phyloP scores from a whole-genome alignment of 2,113 vertebrate species.

The Myodes glareolus region DNA sequence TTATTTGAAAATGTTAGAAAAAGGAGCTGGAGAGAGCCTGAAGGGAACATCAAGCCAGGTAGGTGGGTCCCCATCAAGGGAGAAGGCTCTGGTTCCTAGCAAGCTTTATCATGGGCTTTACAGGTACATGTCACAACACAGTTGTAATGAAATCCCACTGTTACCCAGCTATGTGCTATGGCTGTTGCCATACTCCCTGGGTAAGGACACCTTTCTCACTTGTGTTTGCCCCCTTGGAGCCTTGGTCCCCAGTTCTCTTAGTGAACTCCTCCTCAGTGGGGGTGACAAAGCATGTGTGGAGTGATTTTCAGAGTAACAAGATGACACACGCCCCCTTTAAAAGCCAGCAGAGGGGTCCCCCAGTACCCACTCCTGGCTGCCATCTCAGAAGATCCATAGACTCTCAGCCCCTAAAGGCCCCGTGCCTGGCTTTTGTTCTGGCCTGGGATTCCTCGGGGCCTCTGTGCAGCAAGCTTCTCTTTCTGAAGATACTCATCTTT shows the following conservation, averaged over 20 bases:
- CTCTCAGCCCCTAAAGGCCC: background rate
- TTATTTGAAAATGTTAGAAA: slow-evolving; percentile 21
- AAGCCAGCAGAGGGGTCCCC: background rate
- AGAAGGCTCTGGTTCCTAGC: background rate
- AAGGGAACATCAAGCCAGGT: background rate
- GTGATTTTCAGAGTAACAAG: background rate
- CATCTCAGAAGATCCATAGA: background rate
- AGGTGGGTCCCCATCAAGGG: background rate
- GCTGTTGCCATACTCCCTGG: background rate
- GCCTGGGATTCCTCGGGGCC: background rate
- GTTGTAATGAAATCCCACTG: background rate
- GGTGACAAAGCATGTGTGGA: background rate
- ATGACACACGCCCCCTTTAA: background rate
- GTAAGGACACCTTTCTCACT: background rate
- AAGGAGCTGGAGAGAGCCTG: background rate
- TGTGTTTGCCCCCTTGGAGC: background rate
- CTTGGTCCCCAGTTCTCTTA: fast-evolving
- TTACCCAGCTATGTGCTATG: background rate
- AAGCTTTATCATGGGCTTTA: background rate
- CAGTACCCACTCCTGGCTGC: fast-evolving
- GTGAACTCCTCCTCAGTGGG: background rate
- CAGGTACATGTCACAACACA: background rate
- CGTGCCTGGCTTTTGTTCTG: background rate
- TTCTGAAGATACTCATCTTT: background rate
- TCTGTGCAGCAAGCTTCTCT: background rate